A percentile compares a stretch with the other conserved stretches of the same genome.
Evolutionary conservation across 2,888 invertebrate species (phyloP).

Genomic region (Pristionchus entomophagus): DNA sequence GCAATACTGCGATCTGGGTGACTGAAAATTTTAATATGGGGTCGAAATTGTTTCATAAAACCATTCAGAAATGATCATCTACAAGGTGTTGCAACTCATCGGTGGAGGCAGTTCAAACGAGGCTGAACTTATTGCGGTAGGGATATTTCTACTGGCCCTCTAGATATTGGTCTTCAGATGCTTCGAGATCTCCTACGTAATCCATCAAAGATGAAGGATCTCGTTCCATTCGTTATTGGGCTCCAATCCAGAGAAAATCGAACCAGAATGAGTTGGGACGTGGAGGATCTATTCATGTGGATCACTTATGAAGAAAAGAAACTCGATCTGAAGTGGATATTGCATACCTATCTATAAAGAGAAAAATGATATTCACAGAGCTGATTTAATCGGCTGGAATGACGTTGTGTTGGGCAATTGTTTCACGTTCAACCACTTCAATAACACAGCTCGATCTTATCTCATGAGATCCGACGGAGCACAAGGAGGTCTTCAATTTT

Average conservation of each 20-base stretch:
- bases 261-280: slow-evolving; percentile 54
- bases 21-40: neutral
- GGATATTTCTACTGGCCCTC: neutral
- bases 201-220: slow-evolving; percentile 22
- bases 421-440: slow-evolving; percentile 58
- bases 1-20: slow-evolving; percentile 32
- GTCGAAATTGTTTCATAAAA: neutral
- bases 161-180: neutral
- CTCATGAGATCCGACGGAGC: slow-evolving; percentile 45
- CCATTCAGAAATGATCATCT: slow-evolving; percentile 25
- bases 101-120: neutral
- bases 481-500: neutral
- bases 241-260: slow-evolving; percentile 44
- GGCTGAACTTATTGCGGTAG: slow-evolving; percentile 1
- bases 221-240: slow-evolving; percentile 35
- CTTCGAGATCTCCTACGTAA: slow-evolving; percentile 16
- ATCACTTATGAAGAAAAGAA: slow-evolving; percentile 52
- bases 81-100: slow-evolving; percentile 11
- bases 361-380: too few species aligned
- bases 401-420: slow-evolving; percentile 58
- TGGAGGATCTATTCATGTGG: slow-evolving; percentile 55
- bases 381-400: slow-evolving; percentile 49
- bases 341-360: too few species aligned
- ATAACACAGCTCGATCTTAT: neutral
- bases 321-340: slow-evolving; percentile 47